These are phyloP conservation scores for Trichopoda pennipes DNA, from an alignment of 2,888 invertebrate genomes.

Conservation along the genomic window DNA sequence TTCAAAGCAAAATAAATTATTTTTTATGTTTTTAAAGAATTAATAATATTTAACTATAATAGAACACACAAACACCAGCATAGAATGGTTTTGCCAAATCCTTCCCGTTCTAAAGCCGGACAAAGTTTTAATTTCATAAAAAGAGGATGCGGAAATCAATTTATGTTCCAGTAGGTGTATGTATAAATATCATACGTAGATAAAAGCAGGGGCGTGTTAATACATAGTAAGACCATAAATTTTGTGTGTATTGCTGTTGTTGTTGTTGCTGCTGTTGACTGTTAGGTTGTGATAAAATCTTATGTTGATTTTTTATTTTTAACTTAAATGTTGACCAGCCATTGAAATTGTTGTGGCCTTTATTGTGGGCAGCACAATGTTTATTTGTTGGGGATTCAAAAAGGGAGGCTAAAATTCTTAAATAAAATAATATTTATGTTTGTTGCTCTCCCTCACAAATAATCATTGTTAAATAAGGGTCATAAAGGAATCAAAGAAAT, in stretches of 20 bases:
- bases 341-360: slow-evolving; percentile 55
- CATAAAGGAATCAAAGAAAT: no score
- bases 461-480: no score
- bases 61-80: neutral
- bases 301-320: slow-evolving; percentile 4
- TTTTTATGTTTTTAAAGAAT: neutral
- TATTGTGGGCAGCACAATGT: slow-evolving; percentile 35
- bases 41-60: neutral
- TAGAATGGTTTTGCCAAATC: neutral
- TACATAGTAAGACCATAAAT: slow-evolving; percentile 52
- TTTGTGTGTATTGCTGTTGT: slow-evolving; percentile 37
- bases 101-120: neutral
- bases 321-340: slow-evolving; percentile 54
- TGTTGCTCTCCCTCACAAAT: no score
- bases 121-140: slow-evolving; percentile 40
- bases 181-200: slow-evolving; percentile 5
- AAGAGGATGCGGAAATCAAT: slow-evolving; percentile 27
- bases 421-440: no score
- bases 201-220: slow-evolving; percentile 21
- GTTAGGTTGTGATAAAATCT: slow-evolving; percentile 64
- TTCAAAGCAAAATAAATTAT: slow-evolving; percentile 29
- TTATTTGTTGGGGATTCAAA: neutral
- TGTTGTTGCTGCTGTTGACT: slow-evolving; percentile 49
- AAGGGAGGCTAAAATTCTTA: no score
- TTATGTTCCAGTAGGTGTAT: neutral